A percentile compares a stretch with the other conserved stretches of the same genome.
Conservation (phyloP, 2,797 vertebrate genomes). For the Threskiornis aethiopicus region DNA sequence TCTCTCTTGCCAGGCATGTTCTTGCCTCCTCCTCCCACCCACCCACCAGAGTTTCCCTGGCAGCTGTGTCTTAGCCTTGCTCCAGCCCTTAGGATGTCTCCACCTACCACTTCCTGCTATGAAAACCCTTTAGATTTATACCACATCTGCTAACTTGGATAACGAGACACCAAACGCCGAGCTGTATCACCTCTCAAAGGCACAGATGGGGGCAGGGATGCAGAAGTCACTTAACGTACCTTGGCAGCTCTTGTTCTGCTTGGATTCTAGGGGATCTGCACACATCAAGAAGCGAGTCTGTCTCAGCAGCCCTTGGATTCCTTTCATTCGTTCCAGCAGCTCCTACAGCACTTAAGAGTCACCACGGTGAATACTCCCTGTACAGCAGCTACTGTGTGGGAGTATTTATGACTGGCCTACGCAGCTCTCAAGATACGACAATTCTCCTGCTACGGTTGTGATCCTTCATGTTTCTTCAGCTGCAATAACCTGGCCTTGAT, state of each 20-base stretch:
- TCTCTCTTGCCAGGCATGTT: neutral
- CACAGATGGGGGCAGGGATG: neutral
- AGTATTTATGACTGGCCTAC: neutral
- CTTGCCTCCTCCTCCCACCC: neutral
- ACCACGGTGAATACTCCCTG: neutral
- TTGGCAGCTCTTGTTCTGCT: neutral
- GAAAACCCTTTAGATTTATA: neutral
- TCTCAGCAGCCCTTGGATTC: neutral
- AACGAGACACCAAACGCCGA: neutral
- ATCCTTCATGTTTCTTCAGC: neutral
- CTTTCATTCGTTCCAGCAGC: neutral
- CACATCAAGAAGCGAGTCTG: neutral
- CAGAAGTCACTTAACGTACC: neutral
- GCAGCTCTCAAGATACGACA: neutral
- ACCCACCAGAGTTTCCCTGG: neutral
- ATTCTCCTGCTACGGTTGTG: fast-evolving
- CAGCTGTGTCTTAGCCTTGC: slow-evolving; percentile 20
- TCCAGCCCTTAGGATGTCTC: slow-evolving; percentile 37
- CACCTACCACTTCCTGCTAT: slow-evolving; percentile 53
- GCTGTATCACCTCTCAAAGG: neutral
- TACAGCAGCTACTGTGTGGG: neutral
- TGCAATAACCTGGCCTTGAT: neutral
- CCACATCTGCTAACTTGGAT: neutral
- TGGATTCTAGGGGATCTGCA: neutral
- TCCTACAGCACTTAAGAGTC: neutral